A percentile compares a stretch with the other conserved stretches of the same genome.
phyloP scores from a whole-genome alignment of 2,113 vertebrate species.

The Grammomys surdaster region DNA sequence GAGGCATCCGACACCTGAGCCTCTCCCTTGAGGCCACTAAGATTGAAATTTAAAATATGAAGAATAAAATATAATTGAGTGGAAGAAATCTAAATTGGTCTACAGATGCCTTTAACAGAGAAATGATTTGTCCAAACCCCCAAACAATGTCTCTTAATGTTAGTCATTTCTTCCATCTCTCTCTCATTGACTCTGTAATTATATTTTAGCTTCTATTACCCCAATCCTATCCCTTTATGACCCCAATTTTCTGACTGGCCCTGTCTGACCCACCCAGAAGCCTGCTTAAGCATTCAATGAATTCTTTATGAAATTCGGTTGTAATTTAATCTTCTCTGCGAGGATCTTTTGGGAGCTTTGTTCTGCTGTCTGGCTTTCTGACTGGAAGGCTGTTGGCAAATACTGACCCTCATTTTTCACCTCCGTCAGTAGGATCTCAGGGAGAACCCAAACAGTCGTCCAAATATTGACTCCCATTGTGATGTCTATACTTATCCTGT shows the following conservation, averaged over 20 bases:
- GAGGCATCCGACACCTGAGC: not conserved
- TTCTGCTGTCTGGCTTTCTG: slow-evolving; percentile 35
- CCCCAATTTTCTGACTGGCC: slow-evolving; percentile 68
- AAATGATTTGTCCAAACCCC: slow-evolving; percentile 19
- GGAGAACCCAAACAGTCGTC: not conserved
- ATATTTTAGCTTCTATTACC: slow-evolving; percentile 67
- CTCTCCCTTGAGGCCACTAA: slow-evolving; percentile 27
- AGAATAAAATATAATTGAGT: slow-evolving; percentile 58
- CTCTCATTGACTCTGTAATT: slow-evolving; percentile 63
- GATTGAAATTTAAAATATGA: not conserved
- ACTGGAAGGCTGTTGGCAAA: slow-evolving; percentile 11
- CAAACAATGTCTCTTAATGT: slow-evolving; percentile 52
- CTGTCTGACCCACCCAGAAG: slow-evolving; percentile 59
- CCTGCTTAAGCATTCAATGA: slow-evolving; percentile 66
- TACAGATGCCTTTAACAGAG: slow-evolving; percentile 25
- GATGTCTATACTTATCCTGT: slow-evolving; percentile 32
- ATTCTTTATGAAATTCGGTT: slow-evolving; percentile 65
- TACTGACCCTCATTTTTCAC: slow-evolving; percentile 27
- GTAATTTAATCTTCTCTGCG: slow-evolving; percentile 52
- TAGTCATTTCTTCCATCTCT: not conserved
- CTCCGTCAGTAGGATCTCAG: not conserved
- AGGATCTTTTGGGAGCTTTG: slow-evolving; percentile 27
- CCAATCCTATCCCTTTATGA: slow-evolving; percentile 59
- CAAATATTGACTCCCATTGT: not conserved
- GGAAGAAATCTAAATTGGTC: slow-evolving; percentile 5